Percentiles rank a stretch among this genome's conserved stretches.
phyloP scores from a whole-genome alignment of 1,140 invertebrate genomes.

The Melipona quadrifasciata region DNA sequence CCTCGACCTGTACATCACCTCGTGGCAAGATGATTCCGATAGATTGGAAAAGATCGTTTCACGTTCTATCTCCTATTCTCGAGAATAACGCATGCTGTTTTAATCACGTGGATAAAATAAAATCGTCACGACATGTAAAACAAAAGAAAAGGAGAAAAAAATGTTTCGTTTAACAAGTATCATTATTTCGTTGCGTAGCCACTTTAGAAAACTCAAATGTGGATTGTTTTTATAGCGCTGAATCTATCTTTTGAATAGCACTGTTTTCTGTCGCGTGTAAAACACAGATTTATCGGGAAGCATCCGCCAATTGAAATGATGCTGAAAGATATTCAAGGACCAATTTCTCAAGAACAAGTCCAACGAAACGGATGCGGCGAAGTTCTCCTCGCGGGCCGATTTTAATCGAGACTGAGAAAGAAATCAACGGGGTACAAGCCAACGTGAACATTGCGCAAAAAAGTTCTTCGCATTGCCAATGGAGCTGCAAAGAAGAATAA shows the following conservation, averaged over 20 bases:
- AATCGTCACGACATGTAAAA: neutral
- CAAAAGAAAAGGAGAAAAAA: neutral
- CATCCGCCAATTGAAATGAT: neutral
- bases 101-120: neutral
- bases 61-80: neutral
- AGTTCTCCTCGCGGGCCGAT: neutral
- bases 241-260: too few relatives aligned
- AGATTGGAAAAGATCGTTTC: neutral
- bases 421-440: neutral
- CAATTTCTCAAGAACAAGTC: neutral
- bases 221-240: too few relatives aligned
- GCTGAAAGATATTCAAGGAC: neutral
- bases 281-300: neutral
- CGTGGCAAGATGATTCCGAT: neutral
- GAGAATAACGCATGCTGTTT: neutral
- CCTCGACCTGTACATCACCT: neutral
- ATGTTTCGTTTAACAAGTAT: neutral
- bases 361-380: neutral
- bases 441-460: neutral
- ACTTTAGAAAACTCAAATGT: too few relatives aligned
- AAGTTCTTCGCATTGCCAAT: neutral
- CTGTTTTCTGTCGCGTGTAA: too few relatives aligned
- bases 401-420: slow-evolving; percentile 2
- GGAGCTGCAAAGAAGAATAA: neutral
- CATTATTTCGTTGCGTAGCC: fast-evolving